Evolutionary conservation across 2,113 vertebrate species (phyloP).

Genomic region (Tautogolabrus adspersus): DNA sequence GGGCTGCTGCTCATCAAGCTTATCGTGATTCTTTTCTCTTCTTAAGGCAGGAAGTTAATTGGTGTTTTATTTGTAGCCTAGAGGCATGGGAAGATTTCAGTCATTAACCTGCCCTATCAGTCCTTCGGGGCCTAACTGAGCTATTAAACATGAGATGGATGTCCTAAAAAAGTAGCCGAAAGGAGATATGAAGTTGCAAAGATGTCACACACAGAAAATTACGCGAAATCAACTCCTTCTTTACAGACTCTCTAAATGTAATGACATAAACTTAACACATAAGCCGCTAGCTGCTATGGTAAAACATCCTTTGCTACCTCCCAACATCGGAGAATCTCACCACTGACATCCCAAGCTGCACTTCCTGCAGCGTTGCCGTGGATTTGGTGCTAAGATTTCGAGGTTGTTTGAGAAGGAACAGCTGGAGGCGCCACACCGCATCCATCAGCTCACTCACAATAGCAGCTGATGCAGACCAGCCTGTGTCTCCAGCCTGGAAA

Average conservation of each 20-base stretch:
- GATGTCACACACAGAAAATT: conserved; percentile 34
- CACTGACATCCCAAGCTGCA: conserved; percentile 32
- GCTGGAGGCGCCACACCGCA: conserved; percentile 74
- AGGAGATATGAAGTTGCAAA: conserved; percentile 42
- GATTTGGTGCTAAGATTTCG: conserved; percentile 59
- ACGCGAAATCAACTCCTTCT: conserved; percentile 10
- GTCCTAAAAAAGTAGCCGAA: conserved; percentile 33
- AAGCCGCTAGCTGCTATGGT: background rate
- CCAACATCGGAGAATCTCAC: conserved; percentile 32
- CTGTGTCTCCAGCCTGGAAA: conserved; percentile 55
- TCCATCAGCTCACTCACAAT: conserved; percentile 75
- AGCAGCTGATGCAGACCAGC: conserved; percentile 54
- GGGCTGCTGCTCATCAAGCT: conserved; percentile 27
- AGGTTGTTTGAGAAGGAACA: conserved; percentile 75
- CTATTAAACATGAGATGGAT: conserved; percentile 55
- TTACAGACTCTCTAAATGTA: conserved; percentile 13
- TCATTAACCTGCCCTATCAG: conserved; percentile 54
- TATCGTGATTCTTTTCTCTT: conserved; percentile 28
- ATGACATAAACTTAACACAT: background rate
- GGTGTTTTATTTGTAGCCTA: conserved; percentile 57
- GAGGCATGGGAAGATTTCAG: conserved; percentile 38
- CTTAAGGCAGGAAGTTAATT: conserved; percentile 48
- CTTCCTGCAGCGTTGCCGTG: conserved; percentile 70
- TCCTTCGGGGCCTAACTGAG: conserved; percentile 42
- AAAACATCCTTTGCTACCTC: conserved; percentile 8